These are phyloP conservation scores for Rhynchomys soricoides DNA, from an alignment of 2,113 vertebrate species.

Conservation along the genomic window DNA sequence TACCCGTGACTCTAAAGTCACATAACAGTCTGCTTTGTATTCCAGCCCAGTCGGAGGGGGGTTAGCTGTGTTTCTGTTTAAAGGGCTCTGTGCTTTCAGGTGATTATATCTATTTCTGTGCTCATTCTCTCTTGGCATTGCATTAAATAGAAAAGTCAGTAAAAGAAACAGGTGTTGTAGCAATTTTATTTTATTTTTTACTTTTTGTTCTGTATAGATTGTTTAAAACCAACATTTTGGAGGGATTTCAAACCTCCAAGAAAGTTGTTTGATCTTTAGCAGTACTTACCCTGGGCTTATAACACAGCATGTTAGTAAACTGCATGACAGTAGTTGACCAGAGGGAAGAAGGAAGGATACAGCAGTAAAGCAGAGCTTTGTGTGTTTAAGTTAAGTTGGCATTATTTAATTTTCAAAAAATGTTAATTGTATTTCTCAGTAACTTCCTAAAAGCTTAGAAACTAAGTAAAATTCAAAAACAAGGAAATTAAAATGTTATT, in stretches of 20 bases:
- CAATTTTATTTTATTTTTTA: background rate
- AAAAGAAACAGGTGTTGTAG: background rate
- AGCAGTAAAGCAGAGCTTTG: background rate
- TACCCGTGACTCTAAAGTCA: background rate
- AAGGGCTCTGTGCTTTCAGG: slow-evolving; percentile 32
- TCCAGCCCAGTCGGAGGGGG: background rate
- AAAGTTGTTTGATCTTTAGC: background rate
- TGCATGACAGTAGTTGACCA: background rate
- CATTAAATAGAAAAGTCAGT: background rate
- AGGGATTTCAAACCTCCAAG: slow-evolving; percentile 13
- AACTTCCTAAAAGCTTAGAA: background rate
- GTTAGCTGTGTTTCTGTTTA: background rate
- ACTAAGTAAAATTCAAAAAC: slow-evolving; percentile 21
- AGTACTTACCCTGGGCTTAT: background rate
- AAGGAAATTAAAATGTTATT: background rate
- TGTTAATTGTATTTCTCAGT: background rate
- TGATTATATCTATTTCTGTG: background rate
- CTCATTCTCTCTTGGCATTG: background rate
- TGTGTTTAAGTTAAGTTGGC: background rate
- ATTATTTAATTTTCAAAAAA: slow-evolving; percentile 1
- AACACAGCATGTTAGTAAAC: background rate
- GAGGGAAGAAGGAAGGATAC: background rate
- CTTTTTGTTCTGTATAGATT: background rate
- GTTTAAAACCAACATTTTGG: background rate
- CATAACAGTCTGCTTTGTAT: background rate